Base-by-base conservation (phyloP, 2,797 vertebrate genomes). In the Halcyon badia region DNA sequence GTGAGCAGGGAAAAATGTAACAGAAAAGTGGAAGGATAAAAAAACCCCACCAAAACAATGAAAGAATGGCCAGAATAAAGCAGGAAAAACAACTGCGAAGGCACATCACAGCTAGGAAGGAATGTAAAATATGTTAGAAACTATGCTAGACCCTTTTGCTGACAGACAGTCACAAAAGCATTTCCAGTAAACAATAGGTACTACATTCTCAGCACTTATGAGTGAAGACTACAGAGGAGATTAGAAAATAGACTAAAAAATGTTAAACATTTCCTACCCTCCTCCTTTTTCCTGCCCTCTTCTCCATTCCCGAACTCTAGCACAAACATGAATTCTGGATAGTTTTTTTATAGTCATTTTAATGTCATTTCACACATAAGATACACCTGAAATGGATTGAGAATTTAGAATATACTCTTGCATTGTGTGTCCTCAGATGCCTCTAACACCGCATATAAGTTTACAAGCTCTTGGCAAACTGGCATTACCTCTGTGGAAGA, bases 191-290 rank as follows among this genome's bases (percentile, higher is more conserved):
- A 96, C 84, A 95, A 94, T 35, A 90, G 92, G 90, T 92, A 91
- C 64, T 83, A 56, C 71, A 82, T 77, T 94, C 90, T 75, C 49
- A 2, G 69, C 91, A 94, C 33, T 1, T 49, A 69, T 21, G 33
- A 88, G 72, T 68, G 51, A 94, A 30, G 83, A 37, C 48, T 83
- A 37, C 42, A 37, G 58, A 75, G 26, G 57, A 95, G 94, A 88
- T 91, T 95, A 96, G 85, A 80, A 81, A 94, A 88, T n/a, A 92
- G 76, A 26, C 65, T 69, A 66, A 92, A 97, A 97, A 94, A 95
- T 95, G 92, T 77, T 89, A 94, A 96, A 96, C 77, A 95, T 96
- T 97, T 95, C 83, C 85, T 86, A 37, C 54, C 37, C n/a, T 93
- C 51, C 87, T 96, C 49, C 61, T 90, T 94, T 86, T n/a, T 73